Evolutionary conservation across 2,888 invertebrate species (phyloP), one percentile per base, ranked within the genome.

Genomic region (Xestobium rufovillosum): DNA sequence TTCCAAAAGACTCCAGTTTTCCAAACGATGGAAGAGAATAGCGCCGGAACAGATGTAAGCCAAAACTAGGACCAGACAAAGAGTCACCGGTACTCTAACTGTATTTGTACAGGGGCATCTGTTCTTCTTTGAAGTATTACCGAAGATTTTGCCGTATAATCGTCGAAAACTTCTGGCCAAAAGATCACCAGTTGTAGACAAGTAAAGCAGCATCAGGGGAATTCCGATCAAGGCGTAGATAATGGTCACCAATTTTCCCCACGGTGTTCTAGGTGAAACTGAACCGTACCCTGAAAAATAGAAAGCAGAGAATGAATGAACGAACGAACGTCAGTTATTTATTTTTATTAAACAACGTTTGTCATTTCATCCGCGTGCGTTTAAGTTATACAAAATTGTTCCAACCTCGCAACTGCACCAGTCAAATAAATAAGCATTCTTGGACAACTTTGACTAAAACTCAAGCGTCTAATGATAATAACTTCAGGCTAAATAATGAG

Each of bases 1-100:
- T 57, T 94, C 94, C 34, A 94, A 70, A 26, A 88, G 75, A 41
- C 80, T 82, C 97, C 96, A 97, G 49, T 80, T 78, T 63, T 96
- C 96, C 59, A 94, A 83, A 35, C 83, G 74, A 42, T 86, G 83
- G 65, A 97, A 97, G 47, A 96, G 73, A 41, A 88, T 70, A 1
- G 94, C 87, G 9, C 96, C 96, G 19, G 88, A 80, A 39, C 83
- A 82, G 53, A 96, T 78, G 66, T 96, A 96, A 48, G 82, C 74
- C 31, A 88, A 71, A 54, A 96, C 80, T 27, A 95, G 81, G 48
- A 89, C 69, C 42, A 94, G 69, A 59, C 92, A 91, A 33, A 96
- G 73, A 35, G 80, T 76, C 40, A 94, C 81, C 31, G 96, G 96
- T 41, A 96, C 92, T 47, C 86, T 74, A 34, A 83, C 77, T 48